phyloP scores from a whole-genome alignment of 2,113 vertebrate species.

The Ctenomys sociabilis region DNA sequence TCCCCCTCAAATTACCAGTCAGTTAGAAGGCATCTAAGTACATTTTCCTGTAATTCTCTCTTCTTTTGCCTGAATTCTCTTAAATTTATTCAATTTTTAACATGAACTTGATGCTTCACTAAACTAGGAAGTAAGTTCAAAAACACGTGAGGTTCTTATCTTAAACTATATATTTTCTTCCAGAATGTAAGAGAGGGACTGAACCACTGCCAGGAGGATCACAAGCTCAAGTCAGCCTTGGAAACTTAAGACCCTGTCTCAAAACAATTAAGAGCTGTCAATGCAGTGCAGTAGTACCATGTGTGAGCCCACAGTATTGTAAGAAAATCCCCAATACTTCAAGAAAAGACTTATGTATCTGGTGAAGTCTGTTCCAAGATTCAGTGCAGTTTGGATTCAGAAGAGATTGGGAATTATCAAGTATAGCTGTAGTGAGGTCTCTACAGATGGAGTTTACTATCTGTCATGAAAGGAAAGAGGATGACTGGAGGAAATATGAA shows the following conservation, averaged over 20 bases:
- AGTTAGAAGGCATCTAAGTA: not conserved
- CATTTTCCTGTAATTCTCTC: not conserved
- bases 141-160: not conserved
- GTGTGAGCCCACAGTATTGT: not conserved
- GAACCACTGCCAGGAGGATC: not conserved
- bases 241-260: not conserved
- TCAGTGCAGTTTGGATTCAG: not conserved
- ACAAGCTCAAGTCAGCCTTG: not conserved
- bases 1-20: not conserved
- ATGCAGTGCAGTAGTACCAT: not conserved
- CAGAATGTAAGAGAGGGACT: not conserved
- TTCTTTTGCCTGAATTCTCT: not conserved
- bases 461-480: not conserved
- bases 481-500: not conserved
- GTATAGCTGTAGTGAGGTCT: not conserved
- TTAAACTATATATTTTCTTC: constrained; percentile 29
- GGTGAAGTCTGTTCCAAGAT: not conserved
- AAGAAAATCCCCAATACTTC: not conserved
- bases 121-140: not conserved
- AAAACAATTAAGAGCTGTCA: not conserved
- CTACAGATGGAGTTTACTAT: not conserved
- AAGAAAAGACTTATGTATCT: not conserved
- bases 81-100: constrained; percentile 16
- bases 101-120: not conserved
- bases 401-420: not conserved